Conservation (phyloP, 2,888 invertebrate species). For the Temnothorax rugatulus region DNA sequence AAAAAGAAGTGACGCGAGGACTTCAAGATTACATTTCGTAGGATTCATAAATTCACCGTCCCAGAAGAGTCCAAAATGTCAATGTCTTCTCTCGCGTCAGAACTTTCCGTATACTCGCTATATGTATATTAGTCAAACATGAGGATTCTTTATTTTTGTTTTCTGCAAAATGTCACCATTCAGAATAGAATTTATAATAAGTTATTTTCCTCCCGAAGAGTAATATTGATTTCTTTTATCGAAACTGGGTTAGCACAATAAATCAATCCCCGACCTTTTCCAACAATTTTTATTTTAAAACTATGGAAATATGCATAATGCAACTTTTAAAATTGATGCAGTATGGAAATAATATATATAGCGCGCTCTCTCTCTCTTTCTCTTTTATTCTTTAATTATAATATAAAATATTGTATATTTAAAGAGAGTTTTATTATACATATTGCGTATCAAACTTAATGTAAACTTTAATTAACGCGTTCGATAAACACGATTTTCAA, state of each 20-base stretch:
- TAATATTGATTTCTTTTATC: constrained; percentile 1
- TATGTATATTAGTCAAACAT: constrained; percentile 16
- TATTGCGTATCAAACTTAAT: background rate
- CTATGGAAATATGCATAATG: background rate
- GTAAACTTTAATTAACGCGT: constrained; percentile 32
- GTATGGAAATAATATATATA: background rate
- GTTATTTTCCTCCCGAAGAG: background rate
- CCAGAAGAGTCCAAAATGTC: constrained; percentile 29
- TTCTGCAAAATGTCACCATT: background rate
- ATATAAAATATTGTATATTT: background rate
- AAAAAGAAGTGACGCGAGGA: constrained; percentile 43
- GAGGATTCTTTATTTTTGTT: background rate
- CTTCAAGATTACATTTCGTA: constrained; percentile 42
- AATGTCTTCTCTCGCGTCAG: constrained; percentile 4
- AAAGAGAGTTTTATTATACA: background rate
- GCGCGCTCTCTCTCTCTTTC: background rate
- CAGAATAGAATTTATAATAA: background rate
- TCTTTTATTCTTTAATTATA: background rate
- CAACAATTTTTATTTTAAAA: background rate
- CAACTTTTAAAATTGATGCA: background rate
- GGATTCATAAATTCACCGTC: constrained; percentile 41
- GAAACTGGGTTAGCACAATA: constrained; percentile 13
- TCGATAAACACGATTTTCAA: constrained; percentile 10
- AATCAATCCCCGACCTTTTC: background rate
- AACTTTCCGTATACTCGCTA: background rate